These are phyloP conservation scores for Torymus auratus DNA, from an alignment of 2,888 invertebrate genomes.

Conservation along the genomic window DNA sequence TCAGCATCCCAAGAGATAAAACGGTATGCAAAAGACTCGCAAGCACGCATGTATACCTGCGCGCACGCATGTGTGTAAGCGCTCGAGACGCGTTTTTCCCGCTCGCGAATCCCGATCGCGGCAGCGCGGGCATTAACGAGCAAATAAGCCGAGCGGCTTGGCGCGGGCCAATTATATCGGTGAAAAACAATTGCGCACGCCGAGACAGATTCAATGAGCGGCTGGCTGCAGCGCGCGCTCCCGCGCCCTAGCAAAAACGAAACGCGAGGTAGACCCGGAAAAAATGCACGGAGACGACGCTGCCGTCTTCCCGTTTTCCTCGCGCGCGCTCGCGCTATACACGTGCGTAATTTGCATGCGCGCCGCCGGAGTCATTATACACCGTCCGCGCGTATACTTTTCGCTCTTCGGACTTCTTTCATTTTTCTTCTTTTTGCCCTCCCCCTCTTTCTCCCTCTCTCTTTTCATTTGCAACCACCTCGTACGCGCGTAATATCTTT, in stretches of 20 bases:
- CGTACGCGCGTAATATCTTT: not conserved
- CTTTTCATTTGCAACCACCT: constrained; percentile 29
- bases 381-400: constrained; percentile 4
- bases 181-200: constrained; percentile 48
- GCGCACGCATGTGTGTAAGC: no score
- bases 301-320: constrained; percentile 27
- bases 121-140: constrained; percentile 34
- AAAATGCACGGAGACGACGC: not conserved
- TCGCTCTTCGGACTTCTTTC: not conserved
- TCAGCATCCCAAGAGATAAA: not conserved
- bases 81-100: constrained; percentile 42
- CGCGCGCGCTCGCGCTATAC: constrained; percentile 9
- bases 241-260: not conserved
- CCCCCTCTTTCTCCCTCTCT: not conserved
- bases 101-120: constrained; percentile 37
- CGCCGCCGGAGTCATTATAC: constrained; percentile 55
- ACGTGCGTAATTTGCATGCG: constrained; percentile 31
- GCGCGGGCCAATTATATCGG: constrained; percentile 39
- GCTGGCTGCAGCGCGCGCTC: not conserved
- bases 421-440: not conserved
- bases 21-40: constrained; percentile 19
- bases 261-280: constrained; percentile 6
- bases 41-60: not conserved
- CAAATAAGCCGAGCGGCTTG: constrained; percentile 32
- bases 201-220: constrained; percentile 14